A percentile compares a stretch with the other conserved stretches of the same genome.
Evolutionary conservation across 2,113 vertebrate species (phyloP).

Genomic region (Narcine bancroftii): DNA sequence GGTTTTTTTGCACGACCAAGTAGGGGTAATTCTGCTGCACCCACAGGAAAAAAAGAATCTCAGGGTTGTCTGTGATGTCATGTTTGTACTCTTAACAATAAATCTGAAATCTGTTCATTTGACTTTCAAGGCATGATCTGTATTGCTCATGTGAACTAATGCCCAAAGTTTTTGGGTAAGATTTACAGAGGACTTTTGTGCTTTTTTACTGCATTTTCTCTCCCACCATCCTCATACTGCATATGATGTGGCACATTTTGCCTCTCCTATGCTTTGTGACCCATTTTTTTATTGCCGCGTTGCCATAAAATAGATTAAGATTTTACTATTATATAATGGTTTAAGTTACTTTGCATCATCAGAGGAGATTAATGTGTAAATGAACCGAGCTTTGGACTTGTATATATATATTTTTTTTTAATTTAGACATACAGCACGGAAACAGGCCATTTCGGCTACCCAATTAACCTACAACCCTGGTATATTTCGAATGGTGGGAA

Average conservation of each 20-base stretch:
- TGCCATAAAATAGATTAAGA: neutral
- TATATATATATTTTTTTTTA: too few species aligned
- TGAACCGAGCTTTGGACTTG: neutral
- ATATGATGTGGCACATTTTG: neutral
- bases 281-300: neutral
- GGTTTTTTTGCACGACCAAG: too few species aligned
- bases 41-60: too few species aligned
- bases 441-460: too few species aligned
- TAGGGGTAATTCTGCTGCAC: too few species aligned
- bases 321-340: neutral
- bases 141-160: neutral
- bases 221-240: too few species aligned
- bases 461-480: too few species aligned
- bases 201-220: neutral
- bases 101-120: neutral
- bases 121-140: neutral
- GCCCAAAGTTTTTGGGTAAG: neutral
- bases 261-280: neutral
- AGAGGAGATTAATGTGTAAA: neutral
- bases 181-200: neutral
- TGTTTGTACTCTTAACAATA: too few species aligned
- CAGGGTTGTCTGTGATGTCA: too few species aligned
- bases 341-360: neutral
- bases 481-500: too few species aligned
- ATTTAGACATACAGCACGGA: too few species aligned